Conservation (phyloP, 53 echinoderm and acorn worm genomes). For the Hippasteria phrygiana region DNA sequence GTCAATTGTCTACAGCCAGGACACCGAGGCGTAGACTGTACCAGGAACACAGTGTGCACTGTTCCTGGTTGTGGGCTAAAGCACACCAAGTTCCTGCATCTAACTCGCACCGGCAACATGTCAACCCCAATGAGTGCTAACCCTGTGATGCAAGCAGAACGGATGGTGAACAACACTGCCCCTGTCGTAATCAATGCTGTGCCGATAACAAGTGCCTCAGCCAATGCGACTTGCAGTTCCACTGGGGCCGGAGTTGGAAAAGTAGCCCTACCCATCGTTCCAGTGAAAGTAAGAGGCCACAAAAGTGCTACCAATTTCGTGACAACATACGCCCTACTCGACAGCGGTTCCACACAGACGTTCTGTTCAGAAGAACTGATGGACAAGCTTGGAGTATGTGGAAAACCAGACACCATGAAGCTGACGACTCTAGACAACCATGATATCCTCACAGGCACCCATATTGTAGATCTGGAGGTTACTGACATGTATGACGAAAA, state of each 20-base stretch:
- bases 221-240: background rate
- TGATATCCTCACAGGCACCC: background rate
- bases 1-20: slow-evolving; percentile 69
- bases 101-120: background rate
- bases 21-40: slow-evolving; percentile 46
- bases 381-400: background rate
- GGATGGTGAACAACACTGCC: background rate
- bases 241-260: background rate
- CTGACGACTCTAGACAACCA: background rate
- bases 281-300: slow-evolving; percentile 26
- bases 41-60: slow-evolving; percentile 26
- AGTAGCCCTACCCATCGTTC: slow-evolving; percentile 44
- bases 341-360: no score
- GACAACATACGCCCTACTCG: background rate
- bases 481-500: background rate
- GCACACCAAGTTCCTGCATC: slow-evolving; percentile 72
- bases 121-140: background rate
- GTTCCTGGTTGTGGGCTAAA: slow-evolving; percentile 68
- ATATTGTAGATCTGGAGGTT: background rate
- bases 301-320: background rate
- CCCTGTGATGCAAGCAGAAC: background rate
- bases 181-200: background rate
- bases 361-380: background rate
- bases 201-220: background rate
- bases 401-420: background rate